Conservation (phyloP, 1,140 invertebrate genomes). For the Trichogramma pretiosum region DNA sequence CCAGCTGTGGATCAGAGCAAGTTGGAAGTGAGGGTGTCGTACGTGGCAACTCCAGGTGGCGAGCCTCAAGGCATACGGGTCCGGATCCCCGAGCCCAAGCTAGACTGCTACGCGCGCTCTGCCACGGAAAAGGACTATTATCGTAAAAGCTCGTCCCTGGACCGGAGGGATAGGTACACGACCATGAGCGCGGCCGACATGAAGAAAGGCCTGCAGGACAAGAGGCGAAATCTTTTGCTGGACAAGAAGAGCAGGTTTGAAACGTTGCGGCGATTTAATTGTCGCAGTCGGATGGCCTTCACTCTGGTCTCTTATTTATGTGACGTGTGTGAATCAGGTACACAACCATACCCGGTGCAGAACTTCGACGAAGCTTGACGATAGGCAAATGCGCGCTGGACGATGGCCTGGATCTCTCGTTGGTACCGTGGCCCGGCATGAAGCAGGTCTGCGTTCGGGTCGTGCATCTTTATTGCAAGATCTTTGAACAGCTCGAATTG, state of each 20-base stretch:
- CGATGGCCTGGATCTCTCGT: slow-evolving; percentile 40
- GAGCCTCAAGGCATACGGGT: slow-evolving; percentile 37
- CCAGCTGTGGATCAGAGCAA: slow-evolving; percentile 29
- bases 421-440: slow-evolving; percentile 64
- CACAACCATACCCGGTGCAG: slow-evolving; percentile 39
- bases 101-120: slow-evolving; percentile 33
- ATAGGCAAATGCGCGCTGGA: slow-evolving; percentile 40
- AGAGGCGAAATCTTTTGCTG: slow-evolving; percentile 24
- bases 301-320: too few species aligned
- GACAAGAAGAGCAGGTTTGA: slow-evolving; percentile 21
- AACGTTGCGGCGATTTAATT: too few species aligned
- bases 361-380: slow-evolving; percentile 30
- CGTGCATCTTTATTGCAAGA: slow-evolving; percentile 72
- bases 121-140: slow-evolving; percentile 43
- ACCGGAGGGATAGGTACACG: slow-evolving; percentile 36
- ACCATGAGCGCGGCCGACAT: slow-evolving; percentile 40
- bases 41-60: slow-evolving; percentile 33
- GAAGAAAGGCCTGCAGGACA: slow-evolving; percentile 26
- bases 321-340: too few species aligned
- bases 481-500: slow-evolving; percentile 69
- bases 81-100: slow-evolving; percentile 35
- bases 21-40: slow-evolving; percentile 38
- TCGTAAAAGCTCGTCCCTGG: slow-evolving; percentile 31
- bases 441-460: slow-evolving; percentile 70
- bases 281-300: too few species aligned